A percentile compares a stretch with the other conserved stretches of the same genome.
These are phyloP conservation scores for Bucco capensis DNA, from an alignment of 2,113 vertebrate genomes.

Conservation along the genomic window DNA sequence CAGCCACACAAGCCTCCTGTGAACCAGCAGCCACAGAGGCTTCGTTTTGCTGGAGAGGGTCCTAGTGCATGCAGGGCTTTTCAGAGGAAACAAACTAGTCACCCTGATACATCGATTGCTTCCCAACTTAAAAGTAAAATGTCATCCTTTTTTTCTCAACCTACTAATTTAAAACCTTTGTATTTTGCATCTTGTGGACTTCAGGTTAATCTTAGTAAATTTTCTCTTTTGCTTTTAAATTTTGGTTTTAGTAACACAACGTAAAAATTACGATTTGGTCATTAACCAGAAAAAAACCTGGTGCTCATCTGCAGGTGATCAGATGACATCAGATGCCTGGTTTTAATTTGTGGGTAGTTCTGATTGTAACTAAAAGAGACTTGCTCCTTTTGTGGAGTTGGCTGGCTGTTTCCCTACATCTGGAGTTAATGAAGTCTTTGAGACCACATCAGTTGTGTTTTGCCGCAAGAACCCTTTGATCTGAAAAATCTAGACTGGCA, in stretches of 20 bases:
- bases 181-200: neutral
- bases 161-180: neutral
- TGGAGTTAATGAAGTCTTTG: constrained; percentile 89
- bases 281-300: constrained; percentile 70
- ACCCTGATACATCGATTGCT: neutral
- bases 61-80: neutral
- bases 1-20: neutral
- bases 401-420: constrained; percentile 81
- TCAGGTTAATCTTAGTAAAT: constrained; percentile 9
- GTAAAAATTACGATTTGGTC: constrained; percentile 70
- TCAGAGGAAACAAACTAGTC: fast-evolving
- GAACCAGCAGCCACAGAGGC: neutral
- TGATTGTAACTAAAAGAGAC: constrained; percentile 77
- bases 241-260: constrained; percentile 66
- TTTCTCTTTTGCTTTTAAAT: constrained; percentile 55
- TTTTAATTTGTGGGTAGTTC: constrained; percentile 84
- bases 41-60: neutral
- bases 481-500: constrained; percentile 81
- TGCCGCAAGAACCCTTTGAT: constrained; percentile 86
- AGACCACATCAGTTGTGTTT: constrained; percentile 91
- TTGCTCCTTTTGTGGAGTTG: constrained; percentile 78
- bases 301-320: constrained; percentile 77
- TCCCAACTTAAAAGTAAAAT: neutral
- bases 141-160: neutral
- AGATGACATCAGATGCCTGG: constrained; percentile 79